Base-by-base conservation (phyloP, 2,797 vertebrate genomes). In the Cygnus olor region DNA sequence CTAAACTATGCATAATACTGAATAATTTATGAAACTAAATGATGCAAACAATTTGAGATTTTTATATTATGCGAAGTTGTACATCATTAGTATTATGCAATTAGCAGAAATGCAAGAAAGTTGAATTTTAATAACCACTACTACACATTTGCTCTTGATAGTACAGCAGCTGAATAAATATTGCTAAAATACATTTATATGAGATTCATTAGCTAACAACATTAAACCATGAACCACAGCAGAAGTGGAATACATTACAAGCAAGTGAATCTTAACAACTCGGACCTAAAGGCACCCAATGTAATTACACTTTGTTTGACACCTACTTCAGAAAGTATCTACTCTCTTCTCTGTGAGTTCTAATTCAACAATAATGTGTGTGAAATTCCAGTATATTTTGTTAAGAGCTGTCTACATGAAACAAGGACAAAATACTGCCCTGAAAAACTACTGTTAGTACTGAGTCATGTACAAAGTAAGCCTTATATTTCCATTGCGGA, bases 11-110 rank as follows among this genome's bases (percentile, higher is more conserved):
- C 80, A 90, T 76, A 85, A 85, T 49, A 51, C 63, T 93, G 96
- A 97, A 98, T 98, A 97, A 98, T 97, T 96, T 96, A 98, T 95
- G 81, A 96, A 96, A 90, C 84, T 88, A 94, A 97, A 95, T 22
- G 81, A 94, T 44, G 77, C 92, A 93, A 95, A 91, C 89, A 89
- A 87, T 85, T 83, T 36, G 68, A 85, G 78, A 60, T 94, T 96
- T 96, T 93, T 85, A 58, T 30, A 89, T 94, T 74, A 93, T 95
- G 93, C 94, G 89, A 90, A 96, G 85, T 93, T 77, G 90, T 85
- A 93, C 70, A 91, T 78, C 94, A 88, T 95, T 80, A 83, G 21
- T 90, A 88, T 89, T 93, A 90, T 51, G 73, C 90, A 97, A 97
- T 96, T 80, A 97, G 77, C 89, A 92, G 93, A 83, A 95, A 88